phyloP scores from a whole-genome alignment of 2,888 invertebrate genomes.

The Drosophila ustulata region DNA sequence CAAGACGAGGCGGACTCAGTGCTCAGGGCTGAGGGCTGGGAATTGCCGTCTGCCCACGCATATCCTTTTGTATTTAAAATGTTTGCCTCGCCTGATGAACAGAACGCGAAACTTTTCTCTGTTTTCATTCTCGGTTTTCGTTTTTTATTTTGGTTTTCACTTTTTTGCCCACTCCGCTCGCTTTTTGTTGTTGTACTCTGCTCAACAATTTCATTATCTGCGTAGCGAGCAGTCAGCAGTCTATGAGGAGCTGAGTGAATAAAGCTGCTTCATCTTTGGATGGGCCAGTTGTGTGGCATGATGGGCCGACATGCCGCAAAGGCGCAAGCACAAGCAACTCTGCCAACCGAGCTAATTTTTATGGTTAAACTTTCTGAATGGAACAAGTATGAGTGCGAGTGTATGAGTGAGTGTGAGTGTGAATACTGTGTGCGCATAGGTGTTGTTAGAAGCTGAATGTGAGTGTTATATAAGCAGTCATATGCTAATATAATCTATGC shows the following conservation, averaged over 20 bases:
- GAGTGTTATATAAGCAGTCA: too few species aligned
- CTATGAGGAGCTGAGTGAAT: slow-evolving; percentile 27
- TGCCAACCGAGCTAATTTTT: slow-evolving; percentile 60
- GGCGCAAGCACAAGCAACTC: slow-evolving; percentile 19
- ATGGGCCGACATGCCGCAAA: slow-evolving; percentile 50
- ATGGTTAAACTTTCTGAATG: slow-evolving; percentile 69
- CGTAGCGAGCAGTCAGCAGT: slow-evolving; percentile 36
- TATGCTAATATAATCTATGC: too few species aligned
- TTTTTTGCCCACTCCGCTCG: slow-evolving; percentile 4
- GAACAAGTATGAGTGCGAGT: slow-evolving; percentile 10
- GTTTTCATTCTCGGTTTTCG: slow-evolving; percentile 5
- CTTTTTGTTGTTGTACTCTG: slow-evolving; percentile 25
- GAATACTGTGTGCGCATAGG: not conserved
- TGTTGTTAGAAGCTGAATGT: not conserved
- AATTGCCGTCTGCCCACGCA: slow-evolving; percentile 70
- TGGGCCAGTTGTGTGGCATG: slow-evolving; percentile 57
- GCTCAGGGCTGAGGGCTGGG: not conserved
- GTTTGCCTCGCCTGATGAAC: slow-evolving; percentile 73
- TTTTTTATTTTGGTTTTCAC: slow-evolving; percentile 22
- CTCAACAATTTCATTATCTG: slow-evolving; percentile 80
- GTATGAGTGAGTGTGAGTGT: not conserved
- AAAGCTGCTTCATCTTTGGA: slow-evolving; percentile 36
- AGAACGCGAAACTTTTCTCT: slow-evolving; percentile 49
- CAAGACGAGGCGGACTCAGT: not conserved
- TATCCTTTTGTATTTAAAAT: slow-evolving; percentile 81